Percentiles rank a stretch among this genome's conserved stretches.
These are phyloP conservation scores for Alsophila aescularia DNA, from an alignment of 2,888 invertebrate species.

Conservation along the genomic window DNA sequence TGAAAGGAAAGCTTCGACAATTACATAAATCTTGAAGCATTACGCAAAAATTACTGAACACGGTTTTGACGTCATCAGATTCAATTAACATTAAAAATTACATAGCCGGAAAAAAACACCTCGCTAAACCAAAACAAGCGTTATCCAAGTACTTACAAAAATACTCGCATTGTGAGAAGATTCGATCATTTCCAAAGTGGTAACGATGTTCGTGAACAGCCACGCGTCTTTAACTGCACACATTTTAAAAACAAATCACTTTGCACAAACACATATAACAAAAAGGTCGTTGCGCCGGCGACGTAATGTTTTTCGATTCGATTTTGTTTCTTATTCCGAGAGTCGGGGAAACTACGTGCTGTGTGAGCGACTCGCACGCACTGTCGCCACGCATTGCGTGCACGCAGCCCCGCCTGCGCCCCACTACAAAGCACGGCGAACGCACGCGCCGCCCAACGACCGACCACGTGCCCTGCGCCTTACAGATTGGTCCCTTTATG, in stretches of 20 bases:
- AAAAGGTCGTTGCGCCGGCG: slow-evolving; percentile 40
- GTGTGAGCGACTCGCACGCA: slow-evolving; percentile 69
- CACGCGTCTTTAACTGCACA: slow-evolving; percentile 56
- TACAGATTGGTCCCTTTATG: slow-evolving; percentile 76
- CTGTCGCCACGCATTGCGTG: slow-evolving; percentile 75
- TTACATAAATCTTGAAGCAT: too few relatives aligned
- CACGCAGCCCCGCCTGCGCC: slow-evolving; percentile 65
- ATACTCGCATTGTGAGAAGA: slow-evolving; percentile 52
- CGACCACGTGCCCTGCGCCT: slow-evolving; percentile 50
- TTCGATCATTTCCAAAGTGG: slow-evolving; percentile 54
- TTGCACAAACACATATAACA: slow-evolving; percentile 35
- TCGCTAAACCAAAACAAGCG: background rate
- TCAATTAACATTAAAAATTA: background rate
- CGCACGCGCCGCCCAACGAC: slow-evolving; percentile 65
- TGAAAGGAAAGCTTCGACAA: too few relatives aligned
- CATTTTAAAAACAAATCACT: slow-evolving; percentile 48
- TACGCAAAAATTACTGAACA: too few relatives aligned
- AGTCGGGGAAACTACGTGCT: slow-evolving; percentile 36
- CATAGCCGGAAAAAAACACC: background rate
- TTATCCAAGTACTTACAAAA: slow-evolving; percentile 12
- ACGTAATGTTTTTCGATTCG: slow-evolving; percentile 30
- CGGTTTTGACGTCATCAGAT: background rate
- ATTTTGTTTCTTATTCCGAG: slow-evolving; percentile 25
- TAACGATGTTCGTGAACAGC: slow-evolving; percentile 56
- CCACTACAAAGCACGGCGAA: slow-evolving; percentile 48